Evolutionary conservation across 2,797 vertebrate species (phyloP), one percentile per base, ranked within the genome.

Genomic region (Lepus oiostolus): DNA sequence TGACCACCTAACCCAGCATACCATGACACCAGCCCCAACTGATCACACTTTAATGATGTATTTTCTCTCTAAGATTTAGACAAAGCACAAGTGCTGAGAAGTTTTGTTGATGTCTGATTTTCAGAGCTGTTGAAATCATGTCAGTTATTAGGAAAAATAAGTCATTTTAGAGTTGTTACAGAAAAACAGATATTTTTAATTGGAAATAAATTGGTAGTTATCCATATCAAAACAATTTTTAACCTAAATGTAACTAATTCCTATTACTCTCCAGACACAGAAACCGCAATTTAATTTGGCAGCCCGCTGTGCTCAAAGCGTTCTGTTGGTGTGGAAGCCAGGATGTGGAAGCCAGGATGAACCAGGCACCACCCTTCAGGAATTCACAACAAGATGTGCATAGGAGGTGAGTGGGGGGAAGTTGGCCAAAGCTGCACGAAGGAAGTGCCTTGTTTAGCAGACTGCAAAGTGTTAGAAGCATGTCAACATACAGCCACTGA

Each of bases 211-310:
- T 83, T 67, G 50, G 54, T 81, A 95, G 93, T 83, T 94, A 93
- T 87, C 71, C 63, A 63, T 87, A 94, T 67, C 68, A 89, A 96
- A 97, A 95, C 62, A 93, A 50, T 67, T 88, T 93, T 93, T 85
- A 30, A 95, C 71, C 65, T 95, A 95, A 95, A 84, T 88, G 95
- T 96, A 89, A 96, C 90, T 88, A 95, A 97, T 95, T 95, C 70
- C 21, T 82, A 84, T 84, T 86, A 77, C 62, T 50, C 74, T 76
- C 72, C 90, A 95, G 95, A 93, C 83, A 74, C 63, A 95, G 68
- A 96, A 95, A 92, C 92, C 88, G 91, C 88, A 92, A 7, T 96
- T 97, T 96, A 86, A 97, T 90, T 92, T 97, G 95, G 93, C 96
- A 91, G 86, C 88, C 90, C 90, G 71, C 58, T 60, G 47, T 7